These are phyloP conservation scores for Athripsodes cinereus DNA, from an alignment of 2,888 invertebrate species.

Conservation along the genomic window DNA sequence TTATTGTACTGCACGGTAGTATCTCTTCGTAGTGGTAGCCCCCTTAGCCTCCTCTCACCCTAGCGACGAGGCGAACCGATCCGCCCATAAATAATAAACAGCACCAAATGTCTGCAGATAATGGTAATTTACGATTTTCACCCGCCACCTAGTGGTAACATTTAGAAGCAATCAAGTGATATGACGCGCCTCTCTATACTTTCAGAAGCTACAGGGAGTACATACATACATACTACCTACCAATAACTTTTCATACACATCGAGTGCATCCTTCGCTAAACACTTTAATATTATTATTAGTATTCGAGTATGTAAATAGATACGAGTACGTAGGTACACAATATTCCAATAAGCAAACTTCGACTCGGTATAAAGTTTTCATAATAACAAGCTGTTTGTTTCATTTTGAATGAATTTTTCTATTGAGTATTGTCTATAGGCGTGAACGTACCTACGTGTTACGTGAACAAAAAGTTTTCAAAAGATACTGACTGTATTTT, in stretches of 20 bases:
- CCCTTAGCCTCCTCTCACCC: conserved; percentile 11
- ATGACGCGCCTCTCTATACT: conserved; percentile 26
- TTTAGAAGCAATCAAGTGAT: conserved; percentile 29
- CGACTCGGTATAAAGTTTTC: not conserved
- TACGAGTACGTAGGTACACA: not conserved
- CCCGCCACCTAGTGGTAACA: conserved; percentile 32
- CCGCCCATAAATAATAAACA: conserved; percentile 54
- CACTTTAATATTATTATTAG: not conserved
- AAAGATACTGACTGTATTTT: too few relatives aligned
- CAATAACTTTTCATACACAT: not conserved
- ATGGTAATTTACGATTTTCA: conserved; percentile 48
- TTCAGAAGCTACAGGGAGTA: conserved; percentile 18
- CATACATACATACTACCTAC: too few relatives aligned
- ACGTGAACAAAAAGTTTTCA: too few relatives aligned
- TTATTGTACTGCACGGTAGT: not conserved
- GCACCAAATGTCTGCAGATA: conserved; percentile 49
- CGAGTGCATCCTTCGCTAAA: not conserved
- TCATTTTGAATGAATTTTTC: too few relatives aligned
- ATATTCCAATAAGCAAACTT: not conserved
- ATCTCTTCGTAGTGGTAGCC: conserved; percentile 8
- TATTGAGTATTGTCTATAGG: too few relatives aligned
- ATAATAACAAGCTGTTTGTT: too few relatives aligned
- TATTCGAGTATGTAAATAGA: too few relatives aligned
- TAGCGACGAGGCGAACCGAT: conserved; percentile 34
- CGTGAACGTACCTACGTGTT: too few relatives aligned